Evolutionary conservation across 2,888 invertebrate genomes (phyloP).

Genomic region (Rotaria macrura): DNA sequence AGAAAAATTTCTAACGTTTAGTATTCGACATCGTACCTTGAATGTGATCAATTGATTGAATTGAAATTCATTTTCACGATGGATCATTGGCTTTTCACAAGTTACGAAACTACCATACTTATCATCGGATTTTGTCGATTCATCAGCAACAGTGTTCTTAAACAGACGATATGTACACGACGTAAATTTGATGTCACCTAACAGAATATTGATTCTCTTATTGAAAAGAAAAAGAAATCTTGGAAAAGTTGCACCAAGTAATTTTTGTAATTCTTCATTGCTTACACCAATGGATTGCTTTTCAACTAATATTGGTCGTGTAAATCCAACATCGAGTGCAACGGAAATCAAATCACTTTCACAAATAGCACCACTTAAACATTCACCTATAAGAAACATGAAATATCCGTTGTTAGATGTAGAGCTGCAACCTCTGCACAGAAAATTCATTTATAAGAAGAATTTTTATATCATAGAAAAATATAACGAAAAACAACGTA

Average conservation of each 20-base stretch:
- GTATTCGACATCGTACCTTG: background rate
- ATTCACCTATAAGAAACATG: constrained; percentile 38
- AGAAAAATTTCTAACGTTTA: background rate
- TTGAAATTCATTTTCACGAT: background rate
- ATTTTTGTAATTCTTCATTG: constrained; percentile 39
- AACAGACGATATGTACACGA: constrained; percentile 44
- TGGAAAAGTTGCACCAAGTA: constrained; percentile 37
- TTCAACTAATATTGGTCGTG: constrained; percentile 39
- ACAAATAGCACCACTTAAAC: constrained; percentile 42
- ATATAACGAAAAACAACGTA: no score
- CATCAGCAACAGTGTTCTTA: constrained; percentile 35
- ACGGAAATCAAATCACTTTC: constrained; percentile 41
- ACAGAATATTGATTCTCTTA: constrained; percentile 15
- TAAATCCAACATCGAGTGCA: constrained; percentile 41
- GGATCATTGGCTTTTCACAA: background rate
- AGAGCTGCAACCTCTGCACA: no score
- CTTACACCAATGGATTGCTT: constrained; percentile 38
- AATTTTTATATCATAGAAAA: no score
- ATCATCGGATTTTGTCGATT: background rate
- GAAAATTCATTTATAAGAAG: no score
- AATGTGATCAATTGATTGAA: background rate
- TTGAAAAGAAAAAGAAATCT: background rate
- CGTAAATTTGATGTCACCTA: constrained; percentile 41
- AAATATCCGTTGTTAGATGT: no score
- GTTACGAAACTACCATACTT: background rate